Base-by-base conservation (phyloP, 2,113 vertebrate species). In the Mionectes macconnelli region DNA sequence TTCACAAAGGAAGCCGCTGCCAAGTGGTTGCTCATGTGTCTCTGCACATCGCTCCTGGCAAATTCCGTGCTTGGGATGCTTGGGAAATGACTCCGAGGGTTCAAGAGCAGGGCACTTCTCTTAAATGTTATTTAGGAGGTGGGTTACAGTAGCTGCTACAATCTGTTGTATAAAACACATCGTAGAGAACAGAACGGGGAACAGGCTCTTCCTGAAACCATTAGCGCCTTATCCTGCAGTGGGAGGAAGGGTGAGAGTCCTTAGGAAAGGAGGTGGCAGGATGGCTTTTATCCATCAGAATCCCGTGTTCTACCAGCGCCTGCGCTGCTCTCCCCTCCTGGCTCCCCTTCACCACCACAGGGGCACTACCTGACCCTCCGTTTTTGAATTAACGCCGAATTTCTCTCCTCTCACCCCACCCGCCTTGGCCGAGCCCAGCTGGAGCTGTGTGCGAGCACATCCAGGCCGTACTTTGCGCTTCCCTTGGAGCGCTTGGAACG, bases 151-250 rank as follows among this genome's bases (percentile, higher is more conserved):
- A 39, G 59, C 27, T 73, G 49, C 35, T 93, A 9, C 9, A 21
- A 2, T 18, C n/a, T 13, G 35, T 24, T 6, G 6, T 12, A 31
- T 62, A 14, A 53, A 69, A 82, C 0, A 6, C 22, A 20, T 4
- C 21, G 27, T 57, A 28, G 37, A 12, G 19, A 37, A 3, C 22
- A 75, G 42, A 25, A 3, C 0, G 44, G 27, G 57, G 49, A 12
- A 8, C 3, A 82, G 64, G 5, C 4, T 27, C 12, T 33, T 9
- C 47, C 28, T 23, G 6, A 78, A 8, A 8, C 6, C 2, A 12
- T 40, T 39, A 63, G 31, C 1, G 25, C 50, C 30, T 59, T 7
- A 4, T 1, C 2, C 5, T 21, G 37, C 1, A 7, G 35, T 6
- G n/a, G 33, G 35, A 75, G 24, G 15, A 47, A 75, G 37, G 19